Evolutionary conservation across 2,797 vertebrate genomes (phyloP).

Genomic region (Hafferia zeledoni): DNA sequence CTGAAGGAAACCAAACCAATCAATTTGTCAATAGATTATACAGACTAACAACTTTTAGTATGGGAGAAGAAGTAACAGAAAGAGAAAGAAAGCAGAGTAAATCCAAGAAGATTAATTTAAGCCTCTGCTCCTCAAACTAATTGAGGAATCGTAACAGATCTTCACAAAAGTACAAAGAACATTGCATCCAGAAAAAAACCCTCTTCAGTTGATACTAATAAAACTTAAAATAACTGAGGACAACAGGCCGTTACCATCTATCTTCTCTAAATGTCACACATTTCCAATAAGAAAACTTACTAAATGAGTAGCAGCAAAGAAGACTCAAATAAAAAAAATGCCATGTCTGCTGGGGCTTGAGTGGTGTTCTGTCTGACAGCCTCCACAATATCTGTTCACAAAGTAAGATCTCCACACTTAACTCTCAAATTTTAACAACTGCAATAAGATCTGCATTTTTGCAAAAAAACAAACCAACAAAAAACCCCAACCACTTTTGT

Average conservation of each 20-base stretch:
- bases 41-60: neutral
- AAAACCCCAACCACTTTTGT: neutral
- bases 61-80: neutral
- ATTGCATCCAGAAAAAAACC: neutral
- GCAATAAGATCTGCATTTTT: neutral
- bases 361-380: neutral
- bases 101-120: neutral
- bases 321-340: neutral
- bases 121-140: neutral
- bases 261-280: neutral
- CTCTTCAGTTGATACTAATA: neutral
- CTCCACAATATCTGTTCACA: neutral
- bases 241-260: neutral
- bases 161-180: neutral
- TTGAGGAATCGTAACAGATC: neutral
- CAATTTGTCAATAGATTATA: neutral
- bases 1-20: neutral
- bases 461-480: neutral
- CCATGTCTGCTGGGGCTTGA: neutral
- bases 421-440: neutral
- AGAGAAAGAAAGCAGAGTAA: neutral
- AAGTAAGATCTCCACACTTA: neutral
- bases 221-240: slow-evolving; percentile 1
- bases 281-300: neutral
- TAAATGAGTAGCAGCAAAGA: neutral